Base-by-base conservation (phyloP, 2,113 vertebrate species). In the Coptodon rendalli region DNA sequence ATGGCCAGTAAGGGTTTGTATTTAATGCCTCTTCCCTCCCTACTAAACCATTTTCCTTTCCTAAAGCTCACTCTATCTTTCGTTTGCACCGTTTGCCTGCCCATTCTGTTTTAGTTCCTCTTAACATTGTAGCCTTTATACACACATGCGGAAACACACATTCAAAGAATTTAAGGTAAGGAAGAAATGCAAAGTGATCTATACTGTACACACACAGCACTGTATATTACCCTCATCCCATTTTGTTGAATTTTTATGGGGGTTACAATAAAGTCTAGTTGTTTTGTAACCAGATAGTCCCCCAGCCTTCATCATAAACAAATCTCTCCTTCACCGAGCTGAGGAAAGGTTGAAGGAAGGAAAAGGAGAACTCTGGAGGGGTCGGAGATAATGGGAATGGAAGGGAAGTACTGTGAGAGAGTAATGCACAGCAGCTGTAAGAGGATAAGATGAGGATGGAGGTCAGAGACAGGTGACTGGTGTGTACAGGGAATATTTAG, bases 251-350 rank as follows among this genome's bases (percentile, higher is more conserved):
- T 78, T 88, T 94, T 94, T 94, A 92, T 94, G 56, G 52, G 40
- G 43, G 63, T 91, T 91, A 91, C 82, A 94, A 88, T 93, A 92
- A 92, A 92, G 88, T 88, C 86, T 53, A 61, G 87, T 91, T 93
- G 92, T 88, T 86, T 83, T 91, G 89, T 87, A 93, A 88, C 82
- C 76, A 92, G 89, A 94, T 71, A 87, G 87, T 87, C 89, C 84
- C 89, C 52, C 27, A 86, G 86, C 90, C 85, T 34, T 87, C 86
- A 85, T 91, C 86, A 84, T 89, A 92, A 91, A 93, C 87, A 87
- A 82, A 81, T 94, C 91, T 89, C 82, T 91, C 86, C 92, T 91
- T 89, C 89, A 89, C 87, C 83, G 80, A 79, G 50, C 66, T 87
- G 85, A 86, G 63, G 14, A 73, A 63, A 83, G 81, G 38, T 11